Base-by-base conservation (phyloP, 1,140 invertebrate species). In the Nephotettix cincticeps region DNA sequence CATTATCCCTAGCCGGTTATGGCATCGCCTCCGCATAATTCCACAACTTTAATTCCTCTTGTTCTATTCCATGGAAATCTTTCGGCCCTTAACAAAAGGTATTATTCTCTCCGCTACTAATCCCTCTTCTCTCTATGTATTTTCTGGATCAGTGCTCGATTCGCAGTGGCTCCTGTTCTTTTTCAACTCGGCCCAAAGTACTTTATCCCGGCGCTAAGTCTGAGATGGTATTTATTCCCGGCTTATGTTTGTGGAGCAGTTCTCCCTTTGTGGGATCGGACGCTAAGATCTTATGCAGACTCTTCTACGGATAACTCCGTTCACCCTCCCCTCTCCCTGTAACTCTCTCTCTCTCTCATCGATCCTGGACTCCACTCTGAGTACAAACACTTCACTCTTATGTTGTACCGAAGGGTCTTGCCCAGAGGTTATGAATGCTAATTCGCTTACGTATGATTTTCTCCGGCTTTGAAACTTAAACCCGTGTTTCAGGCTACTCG, bases 71-170 rank as follows among this genome's bases (percentile, higher is more conserved):
- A 68, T 72, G 71, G 72, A 69, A 71, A 73, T 65, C 72, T 68
- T 71, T 54, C 68, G 54, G 69, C 70, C 71, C 68, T 72, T 71
- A 74, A 74, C 73, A 74, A 74, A 74, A 74, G 73, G 73, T 74
- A 74, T 74, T 74, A 74, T 71, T 71, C 73, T 45, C 70, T 32
- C 66, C 51, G 47, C 66, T 36, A n/a, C 66, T 71, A 71, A 73
- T 71, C 72, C 71, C 73, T 30, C 70, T 74, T 74, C 73, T 61
- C 70, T 64, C 71, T 74, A 72, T 74, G 73, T 74, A 74, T 74
- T 74, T 72, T 74, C 73, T 71, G 73, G 73, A 74, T 74, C 73
- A 74, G 61, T 67, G 47, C 30, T 23, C 47, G 69, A 40, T 29
- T 69, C 32, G 32, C n/a, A n/a, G n/a, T n/a, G 28, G 40, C 70